Evolutionary conservation across 2,888 invertebrate genomes (phyloP).

Genomic region (Drosophila histrio): DNA sequence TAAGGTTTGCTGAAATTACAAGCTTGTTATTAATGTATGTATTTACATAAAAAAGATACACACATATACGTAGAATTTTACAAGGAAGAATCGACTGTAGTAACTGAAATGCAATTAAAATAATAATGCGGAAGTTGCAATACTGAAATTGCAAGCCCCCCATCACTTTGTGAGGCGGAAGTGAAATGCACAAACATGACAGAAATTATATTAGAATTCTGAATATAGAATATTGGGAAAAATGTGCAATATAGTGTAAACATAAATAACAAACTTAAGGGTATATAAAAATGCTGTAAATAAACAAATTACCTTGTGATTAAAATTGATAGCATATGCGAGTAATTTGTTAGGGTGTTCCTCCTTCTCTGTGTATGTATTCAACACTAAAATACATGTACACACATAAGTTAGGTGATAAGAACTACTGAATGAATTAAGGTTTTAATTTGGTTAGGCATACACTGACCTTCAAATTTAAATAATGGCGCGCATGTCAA

Average conservation of each 20-base stretch:
- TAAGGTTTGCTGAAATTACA: constrained; percentile 12
- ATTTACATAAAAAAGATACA: not conserved
- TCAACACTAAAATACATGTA: not conserved
- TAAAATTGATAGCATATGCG: not conserved
- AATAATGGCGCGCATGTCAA: not conserved
- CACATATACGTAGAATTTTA: not conserved
- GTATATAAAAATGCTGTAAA: not conserved
- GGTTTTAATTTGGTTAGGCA: not conserved
- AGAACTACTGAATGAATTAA: not conserved
- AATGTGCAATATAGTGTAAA: not conserved
- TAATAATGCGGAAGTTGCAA: constrained; percentile 42
- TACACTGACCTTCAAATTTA: not conserved
- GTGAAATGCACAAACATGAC: constrained; percentile 16
- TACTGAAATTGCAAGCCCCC: constrained; percentile 11
- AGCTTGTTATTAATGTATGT: not conserved
- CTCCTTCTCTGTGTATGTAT: not conserved
- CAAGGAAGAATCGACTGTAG: constrained; percentile 2
- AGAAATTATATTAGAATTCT: constrained; percentile 13
- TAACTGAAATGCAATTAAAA: constrained; percentile 15
- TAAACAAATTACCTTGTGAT: not conserved
- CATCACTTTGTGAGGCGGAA: constrained; percentile 30
- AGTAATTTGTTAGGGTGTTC: not conserved
- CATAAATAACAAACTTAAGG: too few species aligned
- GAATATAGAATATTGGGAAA: not conserved
- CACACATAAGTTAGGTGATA: not conserved